Base-by-base conservation (phyloP, 1,140 invertebrate genomes). In the Zaprionus lachaisei region DNA sequence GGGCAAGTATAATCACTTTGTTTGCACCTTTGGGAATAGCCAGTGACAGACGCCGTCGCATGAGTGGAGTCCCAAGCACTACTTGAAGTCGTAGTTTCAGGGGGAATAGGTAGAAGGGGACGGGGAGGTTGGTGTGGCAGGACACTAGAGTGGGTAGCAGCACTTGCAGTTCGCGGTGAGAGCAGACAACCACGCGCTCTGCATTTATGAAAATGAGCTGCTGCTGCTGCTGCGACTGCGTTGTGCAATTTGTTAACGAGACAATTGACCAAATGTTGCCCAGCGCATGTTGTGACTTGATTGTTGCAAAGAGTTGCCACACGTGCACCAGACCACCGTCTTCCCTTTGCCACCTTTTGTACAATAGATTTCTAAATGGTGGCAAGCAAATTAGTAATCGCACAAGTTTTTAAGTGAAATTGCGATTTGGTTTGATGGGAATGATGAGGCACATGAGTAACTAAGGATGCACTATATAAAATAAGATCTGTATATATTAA, bases 1-100 rank as follows among this genome's bases (percentile, higher is more conserved):
- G 81, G 85, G 72, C 80, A 91, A 91, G 85, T 91, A 90, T 90
- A 90, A 90, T 90, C 85, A 90, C 85, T 90, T 90, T 90, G 85
- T 90, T 90, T 90, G 86, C 86, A 90, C 85, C 85, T 90, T 78
- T 90, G 85, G 85, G 85, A 90, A 90, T 90, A 82, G 56, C 61
- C 85, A 85, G 85, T 85, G 85, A 89, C 85, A 90, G 85, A 90
- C 85, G 72, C 79, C 78, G 70, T 77, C 74, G 77, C 74, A 77
- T 69, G 69, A 80, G 64, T 69, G 73, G 74, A 73, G 63, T 72
- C 74, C 70, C 17, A 54, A 20, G 49, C 44, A 24, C 60, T 64
- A 34, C 44, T 51, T 34, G 15, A 60, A 47, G 37, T 34, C 56
- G 47, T 31, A 14, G 20, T 15, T n/a, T 9, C 9, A 14, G 61